Conservation (phyloP, 1,140 invertebrate species). For the Leptopilina boulardi region DNA sequence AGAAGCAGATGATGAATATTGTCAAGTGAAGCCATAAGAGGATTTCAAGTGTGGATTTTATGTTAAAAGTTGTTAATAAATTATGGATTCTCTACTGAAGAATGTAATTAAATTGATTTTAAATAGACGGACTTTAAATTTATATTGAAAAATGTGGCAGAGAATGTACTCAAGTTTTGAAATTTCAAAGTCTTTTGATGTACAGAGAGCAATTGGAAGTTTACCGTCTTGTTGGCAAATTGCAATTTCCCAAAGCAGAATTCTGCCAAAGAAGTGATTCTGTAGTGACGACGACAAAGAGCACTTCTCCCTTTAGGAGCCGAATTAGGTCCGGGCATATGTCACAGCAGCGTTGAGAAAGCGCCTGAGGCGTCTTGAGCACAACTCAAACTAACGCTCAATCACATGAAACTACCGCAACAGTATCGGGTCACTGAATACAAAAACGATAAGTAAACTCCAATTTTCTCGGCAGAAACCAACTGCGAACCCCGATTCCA, state of each 20-base stretch:
- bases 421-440: not conserved
- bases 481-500: not conserved
- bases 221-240: constrained; percentile 4
- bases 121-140: too few relatives aligned
- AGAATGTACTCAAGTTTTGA: not conserved
- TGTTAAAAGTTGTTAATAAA: too few relatives aligned
- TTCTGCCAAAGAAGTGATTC: not conserved
- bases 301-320: not conserved
- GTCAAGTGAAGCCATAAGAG: not conserved
- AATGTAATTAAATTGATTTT: not conserved
- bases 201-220: not conserved
- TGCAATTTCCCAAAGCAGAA: not conserved
- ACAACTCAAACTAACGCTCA: not conserved
- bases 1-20: not conserved
- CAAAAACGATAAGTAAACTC: constrained; percentile 9
- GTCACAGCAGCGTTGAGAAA: not conserved
- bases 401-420: not conserved
- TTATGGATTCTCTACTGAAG: not conserved
- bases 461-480: not conserved
- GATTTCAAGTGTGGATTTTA: too few relatives aligned
- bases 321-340: not conserved
- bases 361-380: not conserved
- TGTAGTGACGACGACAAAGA: not conserved
- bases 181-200: not conserved
- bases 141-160: too few relatives aligned